Conservation (phyloP, 2,113 vertebrate species). For the Menidia beryllina region DNA sequence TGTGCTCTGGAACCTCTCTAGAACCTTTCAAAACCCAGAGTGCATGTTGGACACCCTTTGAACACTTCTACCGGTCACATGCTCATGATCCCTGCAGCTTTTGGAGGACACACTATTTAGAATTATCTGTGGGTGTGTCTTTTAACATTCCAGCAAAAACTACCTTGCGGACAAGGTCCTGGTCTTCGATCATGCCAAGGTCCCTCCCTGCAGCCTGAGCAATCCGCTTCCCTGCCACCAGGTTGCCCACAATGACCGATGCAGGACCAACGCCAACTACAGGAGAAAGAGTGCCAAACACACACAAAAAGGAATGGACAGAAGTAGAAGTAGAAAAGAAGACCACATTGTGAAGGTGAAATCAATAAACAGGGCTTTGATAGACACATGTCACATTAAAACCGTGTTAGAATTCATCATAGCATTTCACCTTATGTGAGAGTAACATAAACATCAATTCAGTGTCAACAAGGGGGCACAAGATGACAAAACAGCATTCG, state of each 20-base stretch:
- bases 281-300: slow-evolving; percentile 1
- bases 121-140: background rate
- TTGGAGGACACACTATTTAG: slow-evolving; percentile 9
- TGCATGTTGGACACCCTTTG: background rate
- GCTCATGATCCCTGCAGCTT: slow-evolving; percentile 7
- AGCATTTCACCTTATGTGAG: background rate
- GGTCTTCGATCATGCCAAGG: slow-evolving; percentile 95
- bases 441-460: background rate
- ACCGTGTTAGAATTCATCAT: background rate
- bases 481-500: too few relatives aligned
- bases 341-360: too few relatives aligned
- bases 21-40: too few relatives aligned
- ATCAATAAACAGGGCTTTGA: background rate
- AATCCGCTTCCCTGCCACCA: slow-evolving; percentile 97
- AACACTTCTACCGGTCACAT: background rate
- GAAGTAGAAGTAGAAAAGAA: background rate
- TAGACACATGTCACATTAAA: background rate
- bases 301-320: background rate
- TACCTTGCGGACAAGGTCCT: slow-evolving; percentile 95
- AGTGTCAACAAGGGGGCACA: too few relatives aligned
- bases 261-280: slow-evolving; percentile 93
- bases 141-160: background rate
- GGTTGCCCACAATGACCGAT: slow-evolving; percentile 97
- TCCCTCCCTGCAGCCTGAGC: slow-evolving; percentile 97
- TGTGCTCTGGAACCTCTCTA: too few relatives aligned